A percentile compares a stretch with the other conserved stretches of the same genome.
Conservation (phyloP, 2,113 vertebrate genomes). For the Zosterops pallidus region DNA sequence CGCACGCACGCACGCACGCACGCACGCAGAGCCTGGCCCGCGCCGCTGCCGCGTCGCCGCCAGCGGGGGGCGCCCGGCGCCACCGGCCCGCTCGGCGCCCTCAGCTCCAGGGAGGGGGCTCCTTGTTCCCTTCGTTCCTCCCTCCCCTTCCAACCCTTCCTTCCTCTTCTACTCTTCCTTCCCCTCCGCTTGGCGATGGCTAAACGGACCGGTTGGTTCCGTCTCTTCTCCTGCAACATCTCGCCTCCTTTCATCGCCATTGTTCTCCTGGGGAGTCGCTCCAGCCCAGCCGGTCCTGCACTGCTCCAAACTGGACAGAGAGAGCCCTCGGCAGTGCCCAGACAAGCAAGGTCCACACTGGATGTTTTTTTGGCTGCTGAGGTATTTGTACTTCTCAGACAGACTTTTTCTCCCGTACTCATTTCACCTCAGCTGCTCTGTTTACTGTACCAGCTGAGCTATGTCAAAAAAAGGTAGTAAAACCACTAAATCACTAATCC, state of each 20-base stretch:
- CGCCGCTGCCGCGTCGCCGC: neutral
- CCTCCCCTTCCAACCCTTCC: too few species aligned
- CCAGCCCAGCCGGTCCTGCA: neutral
- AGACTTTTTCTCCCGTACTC: neutral
- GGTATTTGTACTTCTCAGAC: neutral
- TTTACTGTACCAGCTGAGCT: neutral
- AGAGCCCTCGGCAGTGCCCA: neutral
- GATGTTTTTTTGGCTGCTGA: neutral
- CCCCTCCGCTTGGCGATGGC: rapidly evolving
- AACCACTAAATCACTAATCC: neutral
- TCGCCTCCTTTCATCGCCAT: rapidly evolving
- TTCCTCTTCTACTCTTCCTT: neutral
- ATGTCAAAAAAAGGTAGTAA: neutral
- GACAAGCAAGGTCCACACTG: rapidly evolving
- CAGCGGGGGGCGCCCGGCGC: neutral
- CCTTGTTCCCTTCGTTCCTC: rapidly evolving
- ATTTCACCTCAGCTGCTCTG: neutral
- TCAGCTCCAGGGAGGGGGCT: rapidly evolving
- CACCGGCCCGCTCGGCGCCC: neutral
- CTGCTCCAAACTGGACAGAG: neutral
- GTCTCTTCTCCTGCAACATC: neutral
- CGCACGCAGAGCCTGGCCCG: too few species aligned
- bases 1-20: rapidly evolving
- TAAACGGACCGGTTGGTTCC: rapidly evolving
- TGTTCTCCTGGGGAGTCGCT: too few species aligned